Conservation (phyloP, 64 coral and sea anemone genomes). For the Pocillopora damicornis region DNA sequence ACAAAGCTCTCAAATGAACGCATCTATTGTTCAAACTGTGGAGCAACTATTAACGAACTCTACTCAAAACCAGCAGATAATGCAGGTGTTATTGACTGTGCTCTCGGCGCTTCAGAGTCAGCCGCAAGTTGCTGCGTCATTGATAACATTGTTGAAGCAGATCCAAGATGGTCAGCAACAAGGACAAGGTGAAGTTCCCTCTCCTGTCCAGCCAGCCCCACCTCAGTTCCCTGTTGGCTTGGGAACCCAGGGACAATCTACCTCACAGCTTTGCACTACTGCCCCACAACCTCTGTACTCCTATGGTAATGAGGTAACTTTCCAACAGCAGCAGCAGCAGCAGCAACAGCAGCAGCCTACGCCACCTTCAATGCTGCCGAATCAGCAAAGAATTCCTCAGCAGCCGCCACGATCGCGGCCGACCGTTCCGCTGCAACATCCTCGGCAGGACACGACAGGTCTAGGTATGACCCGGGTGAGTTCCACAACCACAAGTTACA, state of each 20-base stretch:
- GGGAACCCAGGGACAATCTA: neutral
- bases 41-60: slow-evolving; percentile 36
- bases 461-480: slow-evolving; percentile 25
- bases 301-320: neutral
- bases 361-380: neutral
- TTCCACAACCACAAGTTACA: slow-evolving; percentile 28
- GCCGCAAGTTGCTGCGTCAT: slow-evolving; percentile 45
- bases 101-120: slow-evolving; percentile 30
- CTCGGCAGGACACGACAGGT: neutral
- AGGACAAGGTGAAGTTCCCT: neutral
- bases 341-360: neutral
- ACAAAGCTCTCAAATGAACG: slow-evolving; percentile 14
- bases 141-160: slow-evolving; percentile 42
- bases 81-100: slow-evolving; percentile 51
- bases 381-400: neutral
- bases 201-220: neutral
- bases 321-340: slow-evolving; percentile 9
- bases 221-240: neutral
- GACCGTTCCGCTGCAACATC: neutral
- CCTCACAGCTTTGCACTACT: slow-evolving; percentile 1
- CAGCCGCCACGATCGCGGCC: neutral
- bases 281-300: neutral
- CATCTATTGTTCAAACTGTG: neutral
- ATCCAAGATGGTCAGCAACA: slow-evolving; percentile 30
- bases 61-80: slow-evolving; percentile 50